A percentile compares a stretch with the other conserved stretches of the same genome.
Evolutionary conservation across 2,797 vertebrate genomes (phyloP).

Genomic region (Pterois miles): DNA sequence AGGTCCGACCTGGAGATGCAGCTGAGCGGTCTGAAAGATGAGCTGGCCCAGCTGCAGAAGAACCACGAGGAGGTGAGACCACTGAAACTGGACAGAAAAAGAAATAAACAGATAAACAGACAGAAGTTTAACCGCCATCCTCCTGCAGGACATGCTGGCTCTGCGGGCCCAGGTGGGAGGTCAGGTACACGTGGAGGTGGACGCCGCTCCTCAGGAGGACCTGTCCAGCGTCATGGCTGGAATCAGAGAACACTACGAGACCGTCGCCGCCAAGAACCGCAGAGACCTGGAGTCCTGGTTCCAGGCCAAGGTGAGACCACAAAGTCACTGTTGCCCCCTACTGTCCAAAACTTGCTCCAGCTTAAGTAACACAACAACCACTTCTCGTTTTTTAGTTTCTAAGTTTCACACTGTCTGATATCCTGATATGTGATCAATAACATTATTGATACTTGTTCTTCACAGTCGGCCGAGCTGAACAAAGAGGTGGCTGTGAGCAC

Average conservation of each 20-base stretch:
- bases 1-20: slow-evolving; percentile 86
- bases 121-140: not conserved
- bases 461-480: slow-evolving; percentile 53
- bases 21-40: slow-evolving; percentile 86
- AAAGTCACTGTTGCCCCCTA: not conserved
- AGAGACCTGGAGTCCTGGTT: slow-evolving; percentile 89
- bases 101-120: not conserved
- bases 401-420: not conserved
- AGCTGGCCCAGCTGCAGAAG: slow-evolving; percentile 86
- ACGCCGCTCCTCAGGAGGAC: slow-evolving; percentile 85
- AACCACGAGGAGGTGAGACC: slow-evolving; percentile 87
- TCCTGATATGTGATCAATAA: not conserved
- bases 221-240: slow-evolving; percentile 81
- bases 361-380: too few species aligned
- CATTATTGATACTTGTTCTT: not conserved
- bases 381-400: too few species aligned
- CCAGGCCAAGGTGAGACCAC: slow-evolving; percentile 83
- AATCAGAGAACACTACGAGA: slow-evolving; percentile 90
- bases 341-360: not conserved
- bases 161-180: slow-evolving; percentile 81
- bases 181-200: slow-evolving; percentile 91
- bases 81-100: not conserved
- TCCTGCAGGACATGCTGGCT: slow-evolving; percentile 81
- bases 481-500: slow-evolving; percentile 46
- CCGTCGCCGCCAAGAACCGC: slow-evolving; percentile 85